phyloP scores from a whole-genome alignment of 2,797 vertebrate genomes.

The Carcharodon carcharias region DNA sequence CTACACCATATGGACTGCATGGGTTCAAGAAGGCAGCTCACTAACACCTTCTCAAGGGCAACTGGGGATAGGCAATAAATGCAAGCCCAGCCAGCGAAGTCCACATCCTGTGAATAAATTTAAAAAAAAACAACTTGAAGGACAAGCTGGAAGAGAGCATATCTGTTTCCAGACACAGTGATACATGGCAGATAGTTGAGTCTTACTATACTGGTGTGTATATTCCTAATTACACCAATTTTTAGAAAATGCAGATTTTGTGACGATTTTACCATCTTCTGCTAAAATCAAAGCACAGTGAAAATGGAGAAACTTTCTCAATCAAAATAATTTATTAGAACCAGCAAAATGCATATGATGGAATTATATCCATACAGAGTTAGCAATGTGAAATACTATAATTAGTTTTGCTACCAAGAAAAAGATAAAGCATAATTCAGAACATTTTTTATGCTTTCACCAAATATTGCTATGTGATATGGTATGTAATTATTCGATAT shows the following conservation, averaged over 20 bases:
- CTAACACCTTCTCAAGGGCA: too few species aligned
- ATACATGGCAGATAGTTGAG: not conserved
- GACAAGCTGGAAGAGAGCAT: not conserved
- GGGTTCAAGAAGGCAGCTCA: too few species aligned
- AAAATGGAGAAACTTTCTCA: not conserved
- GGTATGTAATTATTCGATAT: not conserved
- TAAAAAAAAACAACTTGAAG: not conserved
- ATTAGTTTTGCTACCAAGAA: not conserved
- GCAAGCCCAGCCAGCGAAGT: too few species aligned
- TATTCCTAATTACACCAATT: not conserved
- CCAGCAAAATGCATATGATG: not conserved
- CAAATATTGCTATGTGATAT: not conserved
- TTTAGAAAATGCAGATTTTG: not conserved
- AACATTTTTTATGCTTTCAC: not conserved
- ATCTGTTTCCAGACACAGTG: not conserved
- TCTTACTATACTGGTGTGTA: not conserved
- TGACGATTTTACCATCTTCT: not conserved
- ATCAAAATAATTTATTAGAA: not conserved
- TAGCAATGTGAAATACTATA: not conserved
- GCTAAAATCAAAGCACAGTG: not conserved
- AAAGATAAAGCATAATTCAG: not conserved
- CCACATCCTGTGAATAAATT: too few species aligned
- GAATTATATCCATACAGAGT: not conserved
- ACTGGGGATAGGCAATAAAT: too few species aligned
- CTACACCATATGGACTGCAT: too few species aligned